Percentiles rank a stretch among this genome's conserved stretches.
Conservation (phyloP, 2,797 vertebrate species). For the Pygocentrus nattereri region DNA sequence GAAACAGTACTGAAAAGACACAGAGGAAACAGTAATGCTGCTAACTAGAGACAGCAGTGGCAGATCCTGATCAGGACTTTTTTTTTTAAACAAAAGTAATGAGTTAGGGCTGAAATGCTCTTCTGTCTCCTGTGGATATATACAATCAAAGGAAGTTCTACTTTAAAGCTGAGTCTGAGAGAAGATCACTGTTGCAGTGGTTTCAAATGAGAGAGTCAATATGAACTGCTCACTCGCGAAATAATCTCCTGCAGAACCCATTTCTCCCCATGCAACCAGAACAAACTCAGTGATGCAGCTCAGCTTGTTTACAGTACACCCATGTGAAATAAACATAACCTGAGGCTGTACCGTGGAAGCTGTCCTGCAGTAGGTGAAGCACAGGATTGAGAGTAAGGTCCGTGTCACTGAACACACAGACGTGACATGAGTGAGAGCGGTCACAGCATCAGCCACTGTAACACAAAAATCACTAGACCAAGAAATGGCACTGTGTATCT, state of each 20-base stretch:
- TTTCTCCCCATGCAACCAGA: slow-evolving; percentile 34
- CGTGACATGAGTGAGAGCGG: background rate
- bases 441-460: slow-evolving; percentile 26
- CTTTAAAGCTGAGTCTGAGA: background rate
- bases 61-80: background rate
- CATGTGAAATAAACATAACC: slow-evolving; percentile 23
- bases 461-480: slow-evolving; percentile 18
- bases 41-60: background rate
- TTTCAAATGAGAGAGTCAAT: slow-evolving; percentile 24
- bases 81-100: background rate
- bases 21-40: background rate
- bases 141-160: background rate
- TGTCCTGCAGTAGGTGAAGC: slow-evolving; percentile 36
- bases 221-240: slow-evolving; percentile 38
- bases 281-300: slow-evolving; percentile 17
- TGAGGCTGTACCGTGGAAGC: background rate
- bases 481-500: slow-evolving; percentile 25
- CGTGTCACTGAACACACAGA: slow-evolving; percentile 28
- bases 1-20: background rate
- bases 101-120: background rate
- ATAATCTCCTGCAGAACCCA: slow-evolving; percentile 28
- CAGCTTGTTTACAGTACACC: slow-evolving; percentile 35
- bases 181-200: background rate
- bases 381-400: slow-evolving; percentile 14
- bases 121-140: background rate